A percentile compares a stretch with the other conserved stretches of the same genome.
Conservation (phyloP, 2,113 vertebrate species). For the Hirundichthys speculiger region DNA sequence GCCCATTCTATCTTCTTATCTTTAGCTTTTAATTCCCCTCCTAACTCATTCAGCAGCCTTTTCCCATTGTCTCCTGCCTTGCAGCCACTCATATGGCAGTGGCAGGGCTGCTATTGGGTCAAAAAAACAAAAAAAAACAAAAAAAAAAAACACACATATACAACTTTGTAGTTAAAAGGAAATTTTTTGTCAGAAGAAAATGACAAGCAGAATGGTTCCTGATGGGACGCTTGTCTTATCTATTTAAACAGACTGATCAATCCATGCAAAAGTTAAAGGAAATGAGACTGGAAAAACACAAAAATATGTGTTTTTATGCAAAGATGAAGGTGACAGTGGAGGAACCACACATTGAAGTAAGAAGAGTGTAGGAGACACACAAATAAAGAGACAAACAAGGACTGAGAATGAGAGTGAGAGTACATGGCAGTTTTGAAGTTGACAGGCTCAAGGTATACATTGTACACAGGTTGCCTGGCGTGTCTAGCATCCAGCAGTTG, state of each 20-base stretch:
- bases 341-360: constrained; percentile 4
- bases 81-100: constrained; percentile 20
- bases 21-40: constrained; percentile 28
- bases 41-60: constrained; percentile 33
- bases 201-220: constrained; percentile 9
- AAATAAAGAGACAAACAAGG: constrained; percentile 8
- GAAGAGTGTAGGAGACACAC: constrained; percentile 3
- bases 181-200: constrained; percentile 13
- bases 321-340: constrained; percentile 14
- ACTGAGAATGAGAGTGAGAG: constrained; percentile 13
- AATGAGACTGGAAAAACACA: background rate
- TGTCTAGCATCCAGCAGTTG: constrained; percentile 36
- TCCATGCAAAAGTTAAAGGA: constrained; percentile 3
- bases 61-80: constrained; percentile 27
- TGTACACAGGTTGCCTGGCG: constrained; percentile 47
- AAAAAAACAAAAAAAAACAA: constrained; percentile 36
- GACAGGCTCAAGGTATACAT: constrained; percentile 43
- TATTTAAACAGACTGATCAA: background rate
- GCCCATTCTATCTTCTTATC: constrained; percentile 43
- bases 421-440: constrained; percentile 53
- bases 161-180: constrained; percentile 1
- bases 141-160: constrained; percentile 12
- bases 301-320: constrained; percentile 14
- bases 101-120: background rate
- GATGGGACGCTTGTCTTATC: background rate